A percentile compares a stretch with the other conserved stretches of the same genome.
Conservation (phyloP, 2,888 invertebrate genomes). For the Magallana nippona region DNA sequence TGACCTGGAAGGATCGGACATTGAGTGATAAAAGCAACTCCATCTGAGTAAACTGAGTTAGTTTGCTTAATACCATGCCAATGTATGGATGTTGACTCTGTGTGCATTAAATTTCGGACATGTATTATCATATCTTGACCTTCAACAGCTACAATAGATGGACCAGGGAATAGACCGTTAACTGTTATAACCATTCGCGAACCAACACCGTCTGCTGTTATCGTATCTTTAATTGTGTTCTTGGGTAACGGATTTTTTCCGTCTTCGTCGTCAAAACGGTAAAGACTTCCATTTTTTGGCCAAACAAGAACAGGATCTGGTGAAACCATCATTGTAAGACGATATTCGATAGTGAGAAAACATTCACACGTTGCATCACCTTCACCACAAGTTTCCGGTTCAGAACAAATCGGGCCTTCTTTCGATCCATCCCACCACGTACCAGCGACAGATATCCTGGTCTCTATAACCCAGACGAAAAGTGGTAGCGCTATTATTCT, state of each 20-base stretch:
- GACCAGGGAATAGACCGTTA: slow-evolving; percentile 67
- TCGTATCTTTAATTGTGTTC: slow-evolving; percentile 42
- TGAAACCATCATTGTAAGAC: slow-evolving; percentile 49
- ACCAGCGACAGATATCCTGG: no score
- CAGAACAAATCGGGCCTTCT: neutral
- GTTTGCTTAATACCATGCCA: slow-evolving; percentile 66
- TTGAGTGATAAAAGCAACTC: slow-evolving; percentile 65
- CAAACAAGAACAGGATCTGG: neutral
- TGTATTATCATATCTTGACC: slow-evolving; percentile 55
- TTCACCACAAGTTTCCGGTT: slow-evolving; percentile 35
- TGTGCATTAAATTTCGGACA: slow-evolving; percentile 58
- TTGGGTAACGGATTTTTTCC: slow-evolving; percentile 12
- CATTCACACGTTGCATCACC: slow-evolving; percentile 47
- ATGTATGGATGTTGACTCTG: slow-evolving; percentile 63
- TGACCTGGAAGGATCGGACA: slow-evolving; percentile 65
- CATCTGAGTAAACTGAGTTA: slow-evolving; percentile 64
- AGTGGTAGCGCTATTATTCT: no score
- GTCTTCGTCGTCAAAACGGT: slow-evolving; percentile 50
- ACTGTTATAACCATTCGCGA: slow-evolving; percentile 61
- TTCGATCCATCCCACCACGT: no score
- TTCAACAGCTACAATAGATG: slow-evolving; percentile 62
- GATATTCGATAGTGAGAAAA: slow-evolving; percentile 47
- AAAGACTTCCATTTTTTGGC: slow-evolving; percentile 49
- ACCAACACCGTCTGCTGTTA: slow-evolving; percentile 60
- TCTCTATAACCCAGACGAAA: no score